Evolutionary conservation across 2,797 vertebrate species (phyloP).

Genomic region (Coregonus sp.): DNA sequence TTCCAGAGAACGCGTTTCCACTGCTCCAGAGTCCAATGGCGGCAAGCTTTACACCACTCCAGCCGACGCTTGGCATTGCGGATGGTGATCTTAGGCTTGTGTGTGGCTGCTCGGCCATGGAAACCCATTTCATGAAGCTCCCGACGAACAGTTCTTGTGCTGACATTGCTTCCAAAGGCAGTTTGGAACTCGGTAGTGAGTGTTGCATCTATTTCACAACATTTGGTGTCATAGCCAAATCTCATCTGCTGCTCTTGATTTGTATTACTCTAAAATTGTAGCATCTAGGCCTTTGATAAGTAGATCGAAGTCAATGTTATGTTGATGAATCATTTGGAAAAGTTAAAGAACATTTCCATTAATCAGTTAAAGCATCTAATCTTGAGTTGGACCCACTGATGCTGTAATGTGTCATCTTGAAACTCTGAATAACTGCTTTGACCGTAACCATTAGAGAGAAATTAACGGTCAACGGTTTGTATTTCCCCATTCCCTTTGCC

Average conservation of each 20-base stretch:
- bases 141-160: no score
- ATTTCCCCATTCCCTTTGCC: slow-evolving; percentile 30
- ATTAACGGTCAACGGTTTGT: slow-evolving; percentile 38
- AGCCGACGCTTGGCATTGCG: no score
- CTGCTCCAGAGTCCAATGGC: no score
- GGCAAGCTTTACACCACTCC: no score
- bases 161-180: no score
- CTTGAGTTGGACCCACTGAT: slow-evolving; percentile 26
- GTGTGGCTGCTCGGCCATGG: no score
- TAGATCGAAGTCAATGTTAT: not conserved
- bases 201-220: not conserved
- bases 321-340: not conserved
- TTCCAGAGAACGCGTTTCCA: no score
- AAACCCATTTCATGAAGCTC: no score
- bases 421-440: slow-evolving; percentile 27
- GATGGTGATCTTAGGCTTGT: no score
- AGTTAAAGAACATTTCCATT: not conserved
- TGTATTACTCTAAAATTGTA: not conserved
- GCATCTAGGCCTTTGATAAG: not conserved
- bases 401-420: slow-evolving; percentile 36
- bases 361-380: slow-evolving; percentile 15
- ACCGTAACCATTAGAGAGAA: slow-evolving; percentile 30
- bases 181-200: no score
- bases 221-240: not conserved
- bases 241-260: not conserved